Base-by-base conservation (phyloP, 2,797 vertebrate genomes). In the Champsocephalus gunnari region DNA sequence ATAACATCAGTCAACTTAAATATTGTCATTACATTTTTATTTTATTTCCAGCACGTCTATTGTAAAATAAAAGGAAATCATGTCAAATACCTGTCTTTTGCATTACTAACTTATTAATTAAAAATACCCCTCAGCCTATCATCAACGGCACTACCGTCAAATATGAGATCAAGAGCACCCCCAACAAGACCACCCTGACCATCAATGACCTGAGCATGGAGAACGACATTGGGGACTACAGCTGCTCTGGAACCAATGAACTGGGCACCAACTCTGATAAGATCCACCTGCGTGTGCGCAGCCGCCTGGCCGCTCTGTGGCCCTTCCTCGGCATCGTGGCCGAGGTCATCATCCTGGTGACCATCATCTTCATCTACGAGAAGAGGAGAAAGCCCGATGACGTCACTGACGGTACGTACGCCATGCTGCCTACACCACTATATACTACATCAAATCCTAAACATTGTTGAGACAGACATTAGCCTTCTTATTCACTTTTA, bases 301-400 rank as follows among this genome's bases (percentile, higher is more conserved):
- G 96, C 84, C 97, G 96, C 60, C 84, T 98, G 64, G 98, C 98
- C 0, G 98, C 98, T 0, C 96, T 99, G 43, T 99, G 98, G 98
- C 98, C 98, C 14, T 99, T 99, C 92, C 95, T 99, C 61, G 98
- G 98, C 55, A 99, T 99, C 0, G 97, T 99, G 84, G 97, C 95
- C 0, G 98, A 99, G 84, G 98, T 99, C 75, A 96, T 99, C 1
- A 93, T 99, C 62, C 95, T 99, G 0, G 95, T 99, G 90, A 96
- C 96, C 3, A 94, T 99, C 88, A 99, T 99, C 93, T 98, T 99
- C 89, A 97, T 99, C 93, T 99, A 98, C 0, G 98, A 99, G 93
- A 99, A 99, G 94, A 97, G 96, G 88, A 96, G 97, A 96, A 99
- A 98, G 97, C 96, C 97, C 0, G 97, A 99, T 28, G 97, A 99